These are phyloP conservation scores for Crenichthys baileyi DNA, from an alignment of 2,797 vertebrate species.

Conservation along the genomic window DNA sequence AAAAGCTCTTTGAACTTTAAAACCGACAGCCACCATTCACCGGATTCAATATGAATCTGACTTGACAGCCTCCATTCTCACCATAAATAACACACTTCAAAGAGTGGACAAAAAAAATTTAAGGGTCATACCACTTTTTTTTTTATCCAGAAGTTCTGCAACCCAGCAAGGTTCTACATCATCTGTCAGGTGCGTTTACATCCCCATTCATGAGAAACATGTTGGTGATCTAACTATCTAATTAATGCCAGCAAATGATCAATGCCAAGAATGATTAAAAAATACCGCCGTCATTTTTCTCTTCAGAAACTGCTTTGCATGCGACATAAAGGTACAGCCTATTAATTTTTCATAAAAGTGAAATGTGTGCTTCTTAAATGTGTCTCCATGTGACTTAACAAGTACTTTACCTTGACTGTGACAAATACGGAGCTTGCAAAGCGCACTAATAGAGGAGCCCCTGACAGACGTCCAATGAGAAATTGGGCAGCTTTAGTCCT, in stretches of 20 bases:
- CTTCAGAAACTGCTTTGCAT: slow-evolving; percentile 23
- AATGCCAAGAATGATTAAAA: slow-evolving; percentile 38
- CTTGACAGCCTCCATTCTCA: slow-evolving; percentile 75
- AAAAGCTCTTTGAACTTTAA: slow-evolving; percentile 78
- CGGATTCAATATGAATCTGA: slow-evolving; percentile 71
- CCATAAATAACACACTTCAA: slow-evolving; percentile 75
- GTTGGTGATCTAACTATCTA: slow-evolving; percentile 21
- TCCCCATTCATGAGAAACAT: slow-evolving; percentile 19
- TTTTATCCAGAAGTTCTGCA: slow-evolving; percentile 46
- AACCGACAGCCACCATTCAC: slow-evolving; percentile 70
- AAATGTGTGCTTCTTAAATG: slow-evolving; percentile 49
- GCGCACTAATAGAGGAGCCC: slow-evolving; percentile 72
- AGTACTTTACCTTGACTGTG: slow-evolving; percentile 62
- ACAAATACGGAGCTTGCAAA: slow-evolving; percentile 59
- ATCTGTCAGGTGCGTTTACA: slow-evolving; percentile 33
- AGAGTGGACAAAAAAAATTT: slow-evolving; percentile 49
- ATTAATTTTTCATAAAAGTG: slow-evolving; percentile 45
- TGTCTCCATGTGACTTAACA: slow-evolving; percentile 54
- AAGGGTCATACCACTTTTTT: slow-evolving; percentile 53
- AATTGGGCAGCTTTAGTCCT: slow-evolving; percentile 72
- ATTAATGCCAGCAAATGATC: slow-evolving; percentile 57
- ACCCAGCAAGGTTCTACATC: slow-evolving; percentile 37
- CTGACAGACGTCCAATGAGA: slow-evolving; percentile 79
- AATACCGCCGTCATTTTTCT: slow-evolving; percentile 7
- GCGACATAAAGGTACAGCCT: slow-evolving; percentile 22